Percentiles rank a stretch among this genome's conserved stretches.
Conservation (phyloP, 2,113 vertebrate genomes). For the Amia ocellicauda region DNA sequence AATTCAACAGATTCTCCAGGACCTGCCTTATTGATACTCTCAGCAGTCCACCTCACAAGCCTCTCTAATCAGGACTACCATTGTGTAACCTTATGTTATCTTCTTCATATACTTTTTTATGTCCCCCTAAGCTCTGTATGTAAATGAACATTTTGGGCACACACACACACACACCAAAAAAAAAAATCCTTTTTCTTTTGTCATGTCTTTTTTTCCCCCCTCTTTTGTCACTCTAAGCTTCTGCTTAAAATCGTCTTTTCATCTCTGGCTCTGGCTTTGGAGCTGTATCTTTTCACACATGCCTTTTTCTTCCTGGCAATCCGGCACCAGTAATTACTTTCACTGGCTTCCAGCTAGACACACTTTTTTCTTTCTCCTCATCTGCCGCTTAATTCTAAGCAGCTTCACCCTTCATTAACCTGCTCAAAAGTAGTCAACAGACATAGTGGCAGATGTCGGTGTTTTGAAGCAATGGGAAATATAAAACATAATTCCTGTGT, state of each 20-base stretch:
- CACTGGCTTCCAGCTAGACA: conserved; percentile 22
- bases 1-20: background rate
- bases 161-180: background rate
- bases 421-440: conserved; percentile 23
- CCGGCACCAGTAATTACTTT: conserved; percentile 27
- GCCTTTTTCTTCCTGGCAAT: conserved; percentile 10
- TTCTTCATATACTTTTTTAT: background rate
- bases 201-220: background rate
- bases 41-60: background rate
- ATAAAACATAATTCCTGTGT: background rate
- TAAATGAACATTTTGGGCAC: background rate
- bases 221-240: conserved; percentile 13
- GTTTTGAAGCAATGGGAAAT: conserved; percentile 12
- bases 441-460: conserved; percentile 16
- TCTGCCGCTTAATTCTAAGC: conserved; percentile 11
- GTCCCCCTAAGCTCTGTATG: conserved; percentile 1
- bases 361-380: conserved; percentile 20
- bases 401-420: conserved; percentile 27
- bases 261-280: background rate
- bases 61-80: conserved; percentile 13
- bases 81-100: conserved; percentile 25
- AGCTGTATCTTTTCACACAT: background rate
- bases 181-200: background rate
- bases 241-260: conserved; percentile 12
- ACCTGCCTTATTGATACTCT: background rate